These are phyloP conservation scores for Eciton burchellii DNA, from an alignment of 1,140 invertebrate species.

Conservation along the genomic window DNA sequence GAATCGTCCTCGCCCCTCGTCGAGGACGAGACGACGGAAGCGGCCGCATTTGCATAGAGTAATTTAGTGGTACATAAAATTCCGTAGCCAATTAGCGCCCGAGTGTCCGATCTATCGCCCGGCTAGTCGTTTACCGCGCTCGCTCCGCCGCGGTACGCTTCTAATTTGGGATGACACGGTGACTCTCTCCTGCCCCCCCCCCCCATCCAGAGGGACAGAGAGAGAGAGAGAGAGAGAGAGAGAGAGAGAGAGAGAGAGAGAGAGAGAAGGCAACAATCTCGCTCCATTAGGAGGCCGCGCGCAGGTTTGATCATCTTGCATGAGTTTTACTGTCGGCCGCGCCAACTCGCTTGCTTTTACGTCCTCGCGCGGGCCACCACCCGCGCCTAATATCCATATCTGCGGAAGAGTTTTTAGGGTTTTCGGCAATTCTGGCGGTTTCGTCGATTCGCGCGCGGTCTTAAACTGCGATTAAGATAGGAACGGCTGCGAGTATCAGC, in stretches of 20 bases:
- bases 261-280: slow-evolving; percentile 37
- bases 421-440: background rate
- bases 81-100: slow-evolving; percentile 82
- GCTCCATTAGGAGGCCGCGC: slow-evolving; percentile 22
- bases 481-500: background rate
- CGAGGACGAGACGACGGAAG: slow-evolving; percentile 70
- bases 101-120: slow-evolving; percentile 77
- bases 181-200: slow-evolving; percentile 40
- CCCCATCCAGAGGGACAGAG: background rate
- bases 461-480: slow-evolving; percentile 32
- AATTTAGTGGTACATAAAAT: slow-evolving; percentile 85
- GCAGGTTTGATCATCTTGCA: slow-evolving; percentile 22
- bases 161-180: slow-evolving; percentile 62
- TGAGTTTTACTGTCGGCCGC: slow-evolving; percentile 30
- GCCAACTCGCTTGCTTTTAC: background rate
- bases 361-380: background rate
- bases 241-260: background rate
- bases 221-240: background rate
- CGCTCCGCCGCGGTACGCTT: slow-evolving; percentile 58
- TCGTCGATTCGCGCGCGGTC: background rate
- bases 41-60: slow-evolving; percentile 82
- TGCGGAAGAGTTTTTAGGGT: background rate
- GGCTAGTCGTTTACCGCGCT: slow-evolving; percentile 61
- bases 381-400: slow-evolving; percentile 28
- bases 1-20: slow-evolving; percentile 50